phyloP scores from a whole-genome alignment of 2,797 vertebrate genomes.

The Psittacula derbiana region DNA sequence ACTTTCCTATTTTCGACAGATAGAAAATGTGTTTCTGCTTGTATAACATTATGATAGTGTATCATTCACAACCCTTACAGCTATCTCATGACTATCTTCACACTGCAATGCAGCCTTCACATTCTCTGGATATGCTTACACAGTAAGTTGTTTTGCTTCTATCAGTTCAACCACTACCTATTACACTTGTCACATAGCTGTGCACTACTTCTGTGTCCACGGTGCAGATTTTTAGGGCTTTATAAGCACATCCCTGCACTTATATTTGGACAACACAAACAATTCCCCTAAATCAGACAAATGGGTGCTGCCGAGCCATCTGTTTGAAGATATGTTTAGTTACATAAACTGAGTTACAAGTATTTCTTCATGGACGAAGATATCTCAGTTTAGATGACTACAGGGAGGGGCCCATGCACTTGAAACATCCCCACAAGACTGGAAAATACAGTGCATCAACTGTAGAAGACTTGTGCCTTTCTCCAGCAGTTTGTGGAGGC shows the following conservation, averaged over 20 bases:
- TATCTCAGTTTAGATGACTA: neutral
- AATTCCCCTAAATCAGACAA: neutral
- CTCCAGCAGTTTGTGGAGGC: neutral
- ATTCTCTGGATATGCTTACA: neutral
- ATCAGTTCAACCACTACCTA: neutral
- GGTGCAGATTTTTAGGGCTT: neutral
- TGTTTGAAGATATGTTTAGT: neutral
- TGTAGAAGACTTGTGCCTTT: neutral
- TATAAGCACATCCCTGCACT: neutral
- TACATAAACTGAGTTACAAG: neutral
- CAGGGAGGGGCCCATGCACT: neutral
- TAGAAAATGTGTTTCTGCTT: neutral
- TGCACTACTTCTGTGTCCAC: neutral
- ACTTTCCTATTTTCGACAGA: neutral
- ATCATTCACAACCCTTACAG: neutral
- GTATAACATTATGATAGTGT: neutral
- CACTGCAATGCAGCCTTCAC: neutral
- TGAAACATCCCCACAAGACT: neutral
- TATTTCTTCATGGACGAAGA: neutral
- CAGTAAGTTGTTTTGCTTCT: neutral
- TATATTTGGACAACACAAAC: neutral
- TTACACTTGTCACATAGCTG: neutral
- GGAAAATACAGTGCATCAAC: neutral
- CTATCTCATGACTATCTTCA: neutral
- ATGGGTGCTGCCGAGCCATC: neutral